A percentile compares a stretch with the other conserved stretches of the same genome.
Conservation (phyloP, 2,797 vertebrate genomes). For the Platalea minor region DNA sequence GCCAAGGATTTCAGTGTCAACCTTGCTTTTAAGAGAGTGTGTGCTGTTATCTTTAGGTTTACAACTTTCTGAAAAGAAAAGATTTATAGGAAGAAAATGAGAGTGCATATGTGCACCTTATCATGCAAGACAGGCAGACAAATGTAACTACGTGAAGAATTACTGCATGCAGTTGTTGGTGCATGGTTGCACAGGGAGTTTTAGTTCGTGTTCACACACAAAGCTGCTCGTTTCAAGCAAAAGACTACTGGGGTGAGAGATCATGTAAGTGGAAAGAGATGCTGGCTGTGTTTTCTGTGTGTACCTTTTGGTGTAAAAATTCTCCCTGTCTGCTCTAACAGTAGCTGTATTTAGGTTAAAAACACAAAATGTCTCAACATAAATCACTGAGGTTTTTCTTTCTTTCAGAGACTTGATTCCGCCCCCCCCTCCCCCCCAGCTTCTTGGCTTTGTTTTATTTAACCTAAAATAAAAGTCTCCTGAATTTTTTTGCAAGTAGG, state of each 20-base stretch:
- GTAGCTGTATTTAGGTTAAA: conserved; percentile 49
- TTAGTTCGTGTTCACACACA: background rate
- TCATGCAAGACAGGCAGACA: conserved; percentile 16
- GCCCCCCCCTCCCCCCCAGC: too few species aligned
- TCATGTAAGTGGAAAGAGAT: background rate
- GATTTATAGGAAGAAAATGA: conserved; percentile 50
- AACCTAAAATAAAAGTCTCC: conserved; percentile 26
- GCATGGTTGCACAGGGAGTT: background rate
- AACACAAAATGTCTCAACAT: background rate
- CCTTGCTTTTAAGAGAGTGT: conserved; percentile 20
- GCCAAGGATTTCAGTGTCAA: conserved; percentile 39
- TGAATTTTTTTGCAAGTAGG: background rate
- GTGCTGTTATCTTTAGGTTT: conserved; percentile 43
- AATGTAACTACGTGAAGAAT: background rate
- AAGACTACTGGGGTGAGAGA: background rate
- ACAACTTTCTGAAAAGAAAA: conserved; percentile 46
- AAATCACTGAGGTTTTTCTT: conserved; percentile 34
- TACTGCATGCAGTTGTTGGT: background rate
- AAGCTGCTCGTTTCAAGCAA: background rate
- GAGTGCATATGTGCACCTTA: conserved; percentile 2
- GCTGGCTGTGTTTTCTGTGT: background rate
- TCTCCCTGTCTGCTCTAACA: background rate
- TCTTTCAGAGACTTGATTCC: background rate
- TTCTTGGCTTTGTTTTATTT: conserved; percentile 8
- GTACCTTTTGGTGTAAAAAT: background rate